Conservation (phyloP, 1,140 invertebrate species). For the Drosophila lowei region DNA sequence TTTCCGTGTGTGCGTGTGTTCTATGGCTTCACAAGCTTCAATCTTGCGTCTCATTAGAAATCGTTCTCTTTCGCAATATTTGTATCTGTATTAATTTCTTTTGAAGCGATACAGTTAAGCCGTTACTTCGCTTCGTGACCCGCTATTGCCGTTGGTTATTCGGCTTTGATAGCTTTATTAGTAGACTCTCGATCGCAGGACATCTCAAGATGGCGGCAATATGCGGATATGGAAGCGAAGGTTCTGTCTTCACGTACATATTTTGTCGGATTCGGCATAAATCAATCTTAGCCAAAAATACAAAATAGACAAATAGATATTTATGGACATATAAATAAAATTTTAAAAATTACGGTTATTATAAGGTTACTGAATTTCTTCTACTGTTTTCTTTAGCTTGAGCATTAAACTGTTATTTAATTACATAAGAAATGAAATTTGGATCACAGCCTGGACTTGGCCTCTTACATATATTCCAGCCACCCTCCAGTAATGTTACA, state of each 20-base stretch:
- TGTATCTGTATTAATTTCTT: constrained; percentile 11
- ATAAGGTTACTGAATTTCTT: not conserved
- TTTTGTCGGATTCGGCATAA: too few relatives aligned
- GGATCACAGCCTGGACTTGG: constrained; percentile 23
- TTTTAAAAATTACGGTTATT: not conserved
- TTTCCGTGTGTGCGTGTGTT: constrained; percentile 29
- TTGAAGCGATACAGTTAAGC: not conserved
- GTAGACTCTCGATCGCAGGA: too few relatives aligned
- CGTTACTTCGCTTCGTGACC: too few relatives aligned
- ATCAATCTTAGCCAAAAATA: too few relatives aligned
- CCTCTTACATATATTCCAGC: constrained; percentile 34
- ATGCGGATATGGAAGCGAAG: too few relatives aligned
- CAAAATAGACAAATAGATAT: too few relatives aligned
- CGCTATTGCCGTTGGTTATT: too few relatives aligned
- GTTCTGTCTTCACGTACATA: too few relatives aligned
- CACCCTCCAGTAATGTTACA: constrained; percentile 17
- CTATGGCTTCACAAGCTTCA: constrained; percentile 50
- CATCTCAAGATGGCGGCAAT: too few relatives aligned
- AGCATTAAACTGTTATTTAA: constrained; percentile 15
- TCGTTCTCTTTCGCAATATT: constrained; percentile 19
- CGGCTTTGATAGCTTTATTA: too few relatives aligned
- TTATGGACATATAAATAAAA: too few relatives aligned
- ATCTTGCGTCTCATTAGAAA: constrained; percentile 39
- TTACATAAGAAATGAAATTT: constrained; percentile 39
- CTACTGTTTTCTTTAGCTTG: not conserved